Conservation (phyloP, 1,140 invertebrate genomes). For the Sycophaga agraensis region DNA sequence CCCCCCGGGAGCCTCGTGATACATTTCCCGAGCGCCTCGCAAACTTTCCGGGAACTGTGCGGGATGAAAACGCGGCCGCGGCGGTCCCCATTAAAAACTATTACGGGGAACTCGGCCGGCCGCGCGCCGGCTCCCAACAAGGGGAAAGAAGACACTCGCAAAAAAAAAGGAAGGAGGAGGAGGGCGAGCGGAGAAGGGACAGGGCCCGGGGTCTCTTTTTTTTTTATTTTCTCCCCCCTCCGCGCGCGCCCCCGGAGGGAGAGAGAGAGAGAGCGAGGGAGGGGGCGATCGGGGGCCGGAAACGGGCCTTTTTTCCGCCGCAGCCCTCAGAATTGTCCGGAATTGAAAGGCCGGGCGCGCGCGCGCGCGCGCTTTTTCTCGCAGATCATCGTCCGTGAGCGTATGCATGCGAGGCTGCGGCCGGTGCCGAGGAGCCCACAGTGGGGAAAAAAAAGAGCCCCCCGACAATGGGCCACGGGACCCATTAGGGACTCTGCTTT, state of each 20-base stretch:
- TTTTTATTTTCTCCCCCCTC: no score
- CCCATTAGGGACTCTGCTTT: no score
- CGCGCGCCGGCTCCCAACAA: conserved; percentile 1
- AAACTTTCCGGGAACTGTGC: conserved; percentile 7
- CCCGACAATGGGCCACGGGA: conserved; percentile 20
- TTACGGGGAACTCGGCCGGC: conserved; percentile 20
- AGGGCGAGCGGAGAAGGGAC: background rate
- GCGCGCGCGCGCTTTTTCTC: no score
- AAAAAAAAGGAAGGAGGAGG: conserved; percentile 2
- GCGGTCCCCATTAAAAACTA: conserved; percentile 24
- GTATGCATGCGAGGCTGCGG: background rate
- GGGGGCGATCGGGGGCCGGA: background rate
- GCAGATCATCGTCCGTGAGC: conserved; percentile 31
- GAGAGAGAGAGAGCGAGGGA: background rate
- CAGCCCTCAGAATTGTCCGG: no score
- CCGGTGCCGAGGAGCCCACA: background rate
- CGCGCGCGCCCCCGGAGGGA: no score
- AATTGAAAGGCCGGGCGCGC: no score
- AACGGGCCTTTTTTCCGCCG: conserved; percentile 6
- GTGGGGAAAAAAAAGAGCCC: conserved; percentile 29
- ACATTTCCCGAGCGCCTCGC: background rate
- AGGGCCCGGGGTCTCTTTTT: no score
- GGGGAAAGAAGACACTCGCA: conserved; percentile 19
- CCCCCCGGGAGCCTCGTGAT: no score
- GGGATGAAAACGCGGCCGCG: background rate